Evolutionary conservation across 2,888 invertebrate genomes (phyloP).

Genomic region (Cerastis leucographa): DNA sequence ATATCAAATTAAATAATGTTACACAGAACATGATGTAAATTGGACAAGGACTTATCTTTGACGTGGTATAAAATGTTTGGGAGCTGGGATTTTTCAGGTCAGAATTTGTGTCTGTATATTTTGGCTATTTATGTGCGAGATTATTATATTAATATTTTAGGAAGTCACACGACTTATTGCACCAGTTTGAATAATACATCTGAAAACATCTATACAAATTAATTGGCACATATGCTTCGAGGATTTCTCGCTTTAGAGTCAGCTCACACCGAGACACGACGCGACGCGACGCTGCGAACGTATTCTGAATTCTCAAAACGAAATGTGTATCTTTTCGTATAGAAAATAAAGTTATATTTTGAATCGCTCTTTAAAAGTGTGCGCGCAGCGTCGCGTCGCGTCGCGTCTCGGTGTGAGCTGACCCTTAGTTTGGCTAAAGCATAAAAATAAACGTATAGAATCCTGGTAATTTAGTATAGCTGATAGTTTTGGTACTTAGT

Average conservation of each 20-base stretch:
- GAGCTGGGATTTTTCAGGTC: neutral
- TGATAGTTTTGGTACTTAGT: neutral
- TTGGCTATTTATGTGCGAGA: neutral
- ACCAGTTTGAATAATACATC: neutral
- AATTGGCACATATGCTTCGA: neutral
- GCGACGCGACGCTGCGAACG: too few species aligned
- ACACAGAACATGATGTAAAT: constrained; percentile 8
- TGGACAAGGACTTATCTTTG: constrained; percentile 1
- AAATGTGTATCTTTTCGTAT: too few species aligned
- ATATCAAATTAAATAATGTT: constrained; percentile 15
- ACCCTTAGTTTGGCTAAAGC: neutral
- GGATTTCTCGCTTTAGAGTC: too few species aligned
- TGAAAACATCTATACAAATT: neutral
- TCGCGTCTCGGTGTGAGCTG: too few species aligned
- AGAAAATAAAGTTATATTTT: too few species aligned
- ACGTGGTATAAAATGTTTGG: neutral
- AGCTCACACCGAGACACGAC: too few species aligned
- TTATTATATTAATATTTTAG: neutral
- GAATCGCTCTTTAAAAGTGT: too few species aligned
- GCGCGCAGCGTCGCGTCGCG: too few species aligned
- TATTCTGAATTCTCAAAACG: too few species aligned
- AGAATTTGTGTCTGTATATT: neutral
- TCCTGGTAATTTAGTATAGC: neutral
- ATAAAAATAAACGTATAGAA: neutral
- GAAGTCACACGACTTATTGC: neutral